phyloP scores from a whole-genome alignment of 2,113 vertebrate species.

The Ovis aries region DNA sequence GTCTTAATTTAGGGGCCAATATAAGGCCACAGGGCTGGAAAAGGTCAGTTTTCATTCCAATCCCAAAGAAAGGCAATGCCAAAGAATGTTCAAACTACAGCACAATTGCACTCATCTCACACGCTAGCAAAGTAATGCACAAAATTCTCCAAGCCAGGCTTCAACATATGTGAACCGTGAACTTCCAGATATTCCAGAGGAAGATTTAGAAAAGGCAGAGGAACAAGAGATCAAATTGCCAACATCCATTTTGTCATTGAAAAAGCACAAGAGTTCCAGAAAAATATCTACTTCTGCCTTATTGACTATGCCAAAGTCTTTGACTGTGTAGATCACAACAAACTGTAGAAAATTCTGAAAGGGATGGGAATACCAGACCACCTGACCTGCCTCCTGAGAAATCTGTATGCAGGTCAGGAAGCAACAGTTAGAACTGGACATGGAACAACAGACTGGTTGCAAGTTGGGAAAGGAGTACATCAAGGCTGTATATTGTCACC shows the following conservation, averaged over 20 bases:
- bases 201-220: neutral
- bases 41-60: neutral
- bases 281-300: neutral
- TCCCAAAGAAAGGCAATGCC: neutral
- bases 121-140: neutral
- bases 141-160: neutral
- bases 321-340: neutral
- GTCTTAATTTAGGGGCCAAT: constrained; percentile 27
- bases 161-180: neutral
- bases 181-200: neutral
- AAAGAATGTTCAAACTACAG: neutral
- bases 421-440: neutral
- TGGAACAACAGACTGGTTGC: too few species aligned
- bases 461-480: neutral
- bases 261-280: neutral
- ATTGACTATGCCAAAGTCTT: neutral
- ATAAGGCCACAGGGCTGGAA: neutral
- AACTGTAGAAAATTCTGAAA: neutral
- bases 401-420: neutral
- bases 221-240: neutral
- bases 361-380: neutral
- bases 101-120: neutral
- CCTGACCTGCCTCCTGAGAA: neutral
- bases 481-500: neutral
- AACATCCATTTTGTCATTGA: neutral